Evolutionary conservation across 1,140 invertebrate species (phyloP).

Genomic region (Aplysia californica): DNA sequence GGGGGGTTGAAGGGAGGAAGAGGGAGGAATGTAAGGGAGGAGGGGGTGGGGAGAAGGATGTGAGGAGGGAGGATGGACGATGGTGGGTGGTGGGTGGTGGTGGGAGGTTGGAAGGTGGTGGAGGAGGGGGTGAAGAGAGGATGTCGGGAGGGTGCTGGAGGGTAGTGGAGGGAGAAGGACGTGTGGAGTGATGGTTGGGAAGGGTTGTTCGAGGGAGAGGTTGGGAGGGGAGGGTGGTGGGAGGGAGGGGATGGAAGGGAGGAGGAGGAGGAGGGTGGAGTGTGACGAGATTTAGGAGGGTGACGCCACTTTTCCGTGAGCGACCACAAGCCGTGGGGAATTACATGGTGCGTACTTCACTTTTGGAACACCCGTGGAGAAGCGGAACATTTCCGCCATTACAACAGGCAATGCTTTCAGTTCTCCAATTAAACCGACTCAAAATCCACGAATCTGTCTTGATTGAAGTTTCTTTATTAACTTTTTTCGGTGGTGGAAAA

Average conservation of each 20-base stretch:
- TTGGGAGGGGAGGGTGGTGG: background rate
- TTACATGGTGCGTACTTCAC: too few species aligned
- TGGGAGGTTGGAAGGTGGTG: background rate
- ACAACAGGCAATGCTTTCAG: too few species aligned
- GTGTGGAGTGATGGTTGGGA: background rate
- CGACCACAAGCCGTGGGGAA: too few species aligned
- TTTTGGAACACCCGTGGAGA: too few species aligned
- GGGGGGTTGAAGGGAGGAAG: background rate
- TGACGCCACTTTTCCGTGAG: too few species aligned
- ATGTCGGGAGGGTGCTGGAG: background rate
- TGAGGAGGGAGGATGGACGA: background rate
- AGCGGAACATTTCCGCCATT: too few species aligned
- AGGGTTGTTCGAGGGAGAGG: background rate
- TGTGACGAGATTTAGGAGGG: background rate
- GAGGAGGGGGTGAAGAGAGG: background rate
- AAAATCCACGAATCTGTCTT: too few species aligned
- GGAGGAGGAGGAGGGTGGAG: background rate
- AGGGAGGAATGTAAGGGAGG: background rate
- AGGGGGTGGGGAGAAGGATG: background rate
- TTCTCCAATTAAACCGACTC: too few species aligned
- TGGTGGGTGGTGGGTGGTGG: background rate
- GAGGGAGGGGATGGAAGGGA: background rate
- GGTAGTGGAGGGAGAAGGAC: background rate
- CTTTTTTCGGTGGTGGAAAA: too few species aligned
- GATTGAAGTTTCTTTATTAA: too few species aligned